Base-by-base conservation (phyloP, 1,140 invertebrate species). In the Pseudomyrmex dendroicus region DNA sequence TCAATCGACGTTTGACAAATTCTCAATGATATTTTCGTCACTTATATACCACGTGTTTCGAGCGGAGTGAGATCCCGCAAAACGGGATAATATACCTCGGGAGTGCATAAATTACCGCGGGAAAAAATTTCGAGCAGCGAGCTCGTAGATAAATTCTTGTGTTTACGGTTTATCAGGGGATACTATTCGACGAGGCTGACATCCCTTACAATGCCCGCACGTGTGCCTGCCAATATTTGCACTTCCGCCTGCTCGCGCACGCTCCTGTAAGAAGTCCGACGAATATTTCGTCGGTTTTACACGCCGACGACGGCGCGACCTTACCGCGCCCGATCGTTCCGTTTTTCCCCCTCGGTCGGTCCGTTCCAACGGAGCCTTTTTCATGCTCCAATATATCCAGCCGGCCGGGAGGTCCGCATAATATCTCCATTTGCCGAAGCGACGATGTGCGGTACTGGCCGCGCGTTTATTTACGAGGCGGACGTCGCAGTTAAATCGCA, bases 361-460 rank as follows among this genome's bases (percentile, higher is more conserved):
- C 57, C n/a, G n/a, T 10, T 7, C 13, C 13, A 25, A 20, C n/a
- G 17, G n/a, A 46, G 12, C 13, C 20, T 59, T 66, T 83, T 83
- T 78, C 62, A 17, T 61, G 52, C 50, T 56, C 73, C 8, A 66
- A 54, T 77, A 35, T 35, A 83, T 83, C 62, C 20, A 80, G 15
- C 17, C 25, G 46, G n/a, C 52, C 56, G 54, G 82, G 63, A 80
- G 74, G 74, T 80, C 64, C 54, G 82, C 56, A 80, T 84, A 84
- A 84, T 84, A 84, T 84, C 82, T 84, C 73, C 74, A 84, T 84
- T 84, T 68, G 48, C 63, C 74, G 61, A n/a, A 57, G 52, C 80
- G 72, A 83, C 80, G 80, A 76, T 83, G 61, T 57, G 50, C 70
- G 50, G 25, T 82, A 46, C 80, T n/a, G 50, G 70, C 44, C 25